phyloP scores from a whole-genome alignment of 35 echinoderm and acorn worm species.

The Amphiura filiformis region DNA sequence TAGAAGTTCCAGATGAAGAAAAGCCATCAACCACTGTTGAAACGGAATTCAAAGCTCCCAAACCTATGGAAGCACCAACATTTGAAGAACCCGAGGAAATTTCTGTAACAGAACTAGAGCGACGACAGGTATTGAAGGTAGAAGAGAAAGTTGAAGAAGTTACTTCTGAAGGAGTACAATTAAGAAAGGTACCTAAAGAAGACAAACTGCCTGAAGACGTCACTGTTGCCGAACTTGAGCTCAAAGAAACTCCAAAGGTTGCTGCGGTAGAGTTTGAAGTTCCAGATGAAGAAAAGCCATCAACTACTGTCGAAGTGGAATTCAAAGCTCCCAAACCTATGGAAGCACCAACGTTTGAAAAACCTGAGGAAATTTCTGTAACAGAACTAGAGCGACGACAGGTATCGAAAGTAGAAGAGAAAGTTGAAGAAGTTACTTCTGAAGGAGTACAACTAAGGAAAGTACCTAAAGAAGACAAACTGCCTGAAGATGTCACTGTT shows the following conservation, averaged over 20 bases:
- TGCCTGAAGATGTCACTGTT: too few relatives aligned
- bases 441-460: too few relatives aligned
- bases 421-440: too few relatives aligned
- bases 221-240: not conserved
- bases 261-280: not conserved
- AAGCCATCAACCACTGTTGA: not conserved
- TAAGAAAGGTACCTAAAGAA: conserved; percentile 15
- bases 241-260: not conserved
- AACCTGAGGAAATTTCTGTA: too few relatives aligned
- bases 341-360: too few relatives aligned
- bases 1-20: not conserved
- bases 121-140: not conserved
- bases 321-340: too few relatives aligned
- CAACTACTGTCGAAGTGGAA: too few relatives aligned
- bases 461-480: too few relatives aligned
- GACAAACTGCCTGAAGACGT: not conserved
- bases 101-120: not conserved
- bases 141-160: conserved; percentile 22
- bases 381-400: too few relatives aligned
- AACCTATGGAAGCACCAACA: not conserved
- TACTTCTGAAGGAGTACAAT: conserved; percentile 22
- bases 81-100: not conserved
- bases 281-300: too few relatives aligned
- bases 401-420: too few relatives aligned
- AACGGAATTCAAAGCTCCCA: not conserved